These are phyloP conservation scores for Erpobdella octoculata DNA, from an alignment of 2,888 invertebrate species.

Conservation along the genomic window DNA sequence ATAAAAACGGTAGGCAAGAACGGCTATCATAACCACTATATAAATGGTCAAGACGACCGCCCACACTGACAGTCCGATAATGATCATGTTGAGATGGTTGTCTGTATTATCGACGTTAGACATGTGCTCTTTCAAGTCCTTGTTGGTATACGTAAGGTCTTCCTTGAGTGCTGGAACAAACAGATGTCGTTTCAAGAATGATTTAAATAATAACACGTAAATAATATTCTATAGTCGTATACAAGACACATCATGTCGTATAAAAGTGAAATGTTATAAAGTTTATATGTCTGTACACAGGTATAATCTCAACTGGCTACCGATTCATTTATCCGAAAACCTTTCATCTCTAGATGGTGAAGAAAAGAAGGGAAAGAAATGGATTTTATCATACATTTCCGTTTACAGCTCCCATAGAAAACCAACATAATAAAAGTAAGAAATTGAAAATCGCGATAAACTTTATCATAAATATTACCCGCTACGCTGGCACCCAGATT, in stretches of 20 bases:
- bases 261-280: too few relatives aligned
- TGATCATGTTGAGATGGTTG: slow-evolving; percentile 22
- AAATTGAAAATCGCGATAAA: not conserved
- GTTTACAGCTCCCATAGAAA: not conserved
- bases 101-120: not conserved
- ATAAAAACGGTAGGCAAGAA: slow-evolving; percentile 18
- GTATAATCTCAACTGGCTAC: too few relatives aligned
- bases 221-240: not conserved
- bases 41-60: slow-evolving; percentile 27
- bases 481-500: slow-evolving; percentile 40
- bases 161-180: slow-evolving; percentile 4
- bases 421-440: not conserved
- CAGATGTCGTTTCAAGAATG: not conserved
- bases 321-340: too few relatives aligned
- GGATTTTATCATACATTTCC: not conserved
- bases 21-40: slow-evolving; percentile 25
- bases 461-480: slow-evolving; percentile 8
- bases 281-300: too few relatives aligned
- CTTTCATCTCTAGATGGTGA: too few relatives aligned
- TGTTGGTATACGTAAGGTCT: not conserved
- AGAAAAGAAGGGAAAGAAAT: too few relatives aligned
- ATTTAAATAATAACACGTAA: not conserved
- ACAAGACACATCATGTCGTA: not conserved
- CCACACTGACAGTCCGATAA: slow-evolving; percentile 26
- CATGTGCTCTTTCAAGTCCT: slow-evolving; percentile 2